Base-by-base conservation (phyloP, 2,113 vertebrate genomes). In the Catharus minimus region DNA sequence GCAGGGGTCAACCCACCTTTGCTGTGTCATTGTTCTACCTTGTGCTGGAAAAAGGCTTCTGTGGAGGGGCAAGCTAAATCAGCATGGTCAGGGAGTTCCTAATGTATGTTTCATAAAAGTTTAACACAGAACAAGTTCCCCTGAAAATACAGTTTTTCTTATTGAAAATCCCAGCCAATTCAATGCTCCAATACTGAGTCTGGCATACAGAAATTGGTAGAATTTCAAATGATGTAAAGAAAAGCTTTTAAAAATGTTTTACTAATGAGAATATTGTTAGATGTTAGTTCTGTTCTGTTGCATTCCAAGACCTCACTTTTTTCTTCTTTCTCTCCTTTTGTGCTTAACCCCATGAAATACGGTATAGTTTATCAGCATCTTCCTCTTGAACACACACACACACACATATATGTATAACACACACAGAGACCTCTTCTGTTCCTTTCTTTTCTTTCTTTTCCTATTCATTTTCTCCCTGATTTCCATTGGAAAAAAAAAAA, bases 341-440 rank as follows among this genome's bases (percentile, higher is more conserved):
- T 32, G 10, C 6, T 46, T 68, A 68, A 26, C 1, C 2, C 15
- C 53, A 4, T 32, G 53, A 82, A 83, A 77, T 30, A 9, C 38
- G 3, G 4, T 38, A 44, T 80, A 27, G 9, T 61, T 44, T 55
- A 55, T 27, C 8, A 57, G 4, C 5, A 72, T 13, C 4, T 75
- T 82, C 7, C 6, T 7, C n/a, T 80, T 66, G 28, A 61, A 52
- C 8, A 33, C 38, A 41, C 9, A 28, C 4, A 68, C 13, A 44
- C 2, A 36, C 6, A 67, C 3, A 50, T 6, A 38, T 11, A 50
- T 9, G 39, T 10, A 39, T 3, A 36, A 36, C 33, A 68, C 5
- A 28, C 0, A 4, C 33, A 69, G 5, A 24, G 0, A 2, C 22
- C 11, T 4, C 19, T 74, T 71, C 14, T 5, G 16, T 57, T 60